Conservation (phyloP, 2,113 vertebrate genomes). For the Corythornis vintsioides region DNA sequence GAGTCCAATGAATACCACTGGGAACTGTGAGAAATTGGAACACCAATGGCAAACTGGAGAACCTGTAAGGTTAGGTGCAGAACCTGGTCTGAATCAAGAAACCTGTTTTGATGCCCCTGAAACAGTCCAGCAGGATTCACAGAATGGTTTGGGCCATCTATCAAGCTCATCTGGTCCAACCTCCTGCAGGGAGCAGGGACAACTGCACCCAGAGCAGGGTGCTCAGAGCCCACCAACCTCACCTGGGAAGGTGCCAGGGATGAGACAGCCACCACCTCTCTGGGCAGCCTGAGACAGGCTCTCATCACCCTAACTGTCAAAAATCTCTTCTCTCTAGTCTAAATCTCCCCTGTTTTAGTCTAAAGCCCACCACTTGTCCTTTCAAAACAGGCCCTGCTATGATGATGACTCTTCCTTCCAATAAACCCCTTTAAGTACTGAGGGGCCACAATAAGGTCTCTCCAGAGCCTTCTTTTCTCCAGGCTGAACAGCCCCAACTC, state of each 20-base stretch:
- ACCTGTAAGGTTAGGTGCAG: not conserved
- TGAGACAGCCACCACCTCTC: not conserved
- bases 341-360: not conserved
- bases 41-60: not conserved
- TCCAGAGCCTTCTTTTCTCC: not conserved
- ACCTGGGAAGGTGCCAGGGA: not conserved
- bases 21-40: not conserved
- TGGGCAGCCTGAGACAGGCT: not conserved
- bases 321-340: not conserved
- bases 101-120: not conserved
- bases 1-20: not conserved
- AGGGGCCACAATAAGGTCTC: not conserved
- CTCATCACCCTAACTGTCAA: not conserved
- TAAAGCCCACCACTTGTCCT: not conserved
- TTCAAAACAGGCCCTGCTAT: not conserved
- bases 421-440: not conserved
- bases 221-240: not conserved
- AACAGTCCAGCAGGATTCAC: accelerated
- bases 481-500: not conserved
- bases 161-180: not conserved
- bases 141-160: not conserved
- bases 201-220: not conserved
- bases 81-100: not conserved
- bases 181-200: not conserved
- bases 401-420: not conserved